Percentiles rank a stretch among this genome's conserved stretches.
Conservation (phyloP, 2,797 vertebrate genomes). For the Smutsia gigantea region DNA sequence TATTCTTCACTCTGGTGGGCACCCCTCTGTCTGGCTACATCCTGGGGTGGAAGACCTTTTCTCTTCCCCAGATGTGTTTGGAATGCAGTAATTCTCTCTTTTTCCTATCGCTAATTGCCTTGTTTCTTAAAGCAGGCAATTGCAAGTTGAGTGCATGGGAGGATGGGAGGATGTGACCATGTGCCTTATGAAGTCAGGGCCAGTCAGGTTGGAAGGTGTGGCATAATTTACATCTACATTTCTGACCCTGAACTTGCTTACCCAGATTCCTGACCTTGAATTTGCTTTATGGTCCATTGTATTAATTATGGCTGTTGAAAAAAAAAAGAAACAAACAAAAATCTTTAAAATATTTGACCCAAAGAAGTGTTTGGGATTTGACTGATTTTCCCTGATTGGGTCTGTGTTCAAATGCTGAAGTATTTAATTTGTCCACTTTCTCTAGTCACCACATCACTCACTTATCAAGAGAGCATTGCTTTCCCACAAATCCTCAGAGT, state of each 20-base stretch:
- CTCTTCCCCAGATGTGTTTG: conserved; percentile 82
- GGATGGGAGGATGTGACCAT: conserved; percentile 79
- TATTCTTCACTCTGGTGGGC: conserved; percentile 65
- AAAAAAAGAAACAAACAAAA: conserved; percentile 57
- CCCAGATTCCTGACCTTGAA: conserved; percentile 79
- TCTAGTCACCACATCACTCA: accelerated
- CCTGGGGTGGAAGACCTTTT: conserved; percentile 70
- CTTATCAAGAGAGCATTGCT: background rate
- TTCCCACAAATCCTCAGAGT: conserved; percentile 2
- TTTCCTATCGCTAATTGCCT: conserved; percentile 75
- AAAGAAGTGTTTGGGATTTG: conserved; percentile 51
- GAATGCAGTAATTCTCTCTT: conserved; percentile 75
- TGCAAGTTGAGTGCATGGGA: conserved; percentile 79
- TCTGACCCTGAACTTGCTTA: conserved; percentile 81
- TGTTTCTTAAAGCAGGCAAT: conserved; percentile 73
- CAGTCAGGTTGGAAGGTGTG: conserved; percentile 68
- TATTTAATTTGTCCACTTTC: conserved; percentile 20
- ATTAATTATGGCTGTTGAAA: conserved; percentile 77
- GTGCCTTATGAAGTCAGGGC: conserved; percentile 80
- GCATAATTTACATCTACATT: conserved; percentile 77
- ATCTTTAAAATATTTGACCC: conserved; percentile 43
- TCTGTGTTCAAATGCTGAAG: conserved; percentile 41
- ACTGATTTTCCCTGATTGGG: background rate
- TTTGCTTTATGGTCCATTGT: conserved; percentile 74
- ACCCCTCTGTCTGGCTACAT: conserved; percentile 76